A percentile compares a stretch with the other conserved stretches of the same genome.
These are phyloP conservation scores for Dryocosmus kuriphilus DNA, from an alignment of 2,888 invertebrate genomes.

Conservation along the genomic window DNA sequence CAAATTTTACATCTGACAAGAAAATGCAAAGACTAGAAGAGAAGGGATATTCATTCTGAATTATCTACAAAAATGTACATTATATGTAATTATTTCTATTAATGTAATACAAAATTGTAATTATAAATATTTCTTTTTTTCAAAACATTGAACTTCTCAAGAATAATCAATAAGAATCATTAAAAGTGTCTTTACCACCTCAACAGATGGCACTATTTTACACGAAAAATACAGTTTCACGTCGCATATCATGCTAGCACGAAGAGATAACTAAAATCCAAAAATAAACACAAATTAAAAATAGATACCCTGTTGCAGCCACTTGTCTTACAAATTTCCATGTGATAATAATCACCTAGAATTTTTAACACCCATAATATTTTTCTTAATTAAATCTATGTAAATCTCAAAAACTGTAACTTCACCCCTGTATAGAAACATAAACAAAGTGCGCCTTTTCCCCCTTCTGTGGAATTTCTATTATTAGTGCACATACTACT, in stretches of 20 bases:
- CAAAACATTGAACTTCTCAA: background rate
- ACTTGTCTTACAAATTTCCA: too few species aligned
- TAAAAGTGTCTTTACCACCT: background rate
- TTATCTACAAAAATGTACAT: too few species aligned
- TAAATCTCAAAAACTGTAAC: background rate
- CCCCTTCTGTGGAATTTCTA: background rate
- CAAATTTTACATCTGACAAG: too few species aligned
- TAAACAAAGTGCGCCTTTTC: background rate
- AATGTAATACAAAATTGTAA: too few species aligned
- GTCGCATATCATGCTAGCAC: background rate
- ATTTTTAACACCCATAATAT: background rate
- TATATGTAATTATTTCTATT: too few species aligned
- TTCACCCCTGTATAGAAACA: background rate
- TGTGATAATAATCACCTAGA: background rate
- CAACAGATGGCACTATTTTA: slow-evolving; percentile 7
- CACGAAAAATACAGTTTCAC: background rate
- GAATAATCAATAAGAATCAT: background rate
- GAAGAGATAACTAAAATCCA: background rate
- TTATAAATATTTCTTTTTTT: too few species aligned
- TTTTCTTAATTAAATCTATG: background rate
- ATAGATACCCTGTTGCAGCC: too few species aligned
- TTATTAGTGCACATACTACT: background rate
- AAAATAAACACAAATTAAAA: background rate
- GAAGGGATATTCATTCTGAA: too few species aligned
- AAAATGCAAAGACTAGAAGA: too few species aligned